Conservation (phyloP, 2,888 invertebrate genomes). For the Entomobrya proxima region DNA sequence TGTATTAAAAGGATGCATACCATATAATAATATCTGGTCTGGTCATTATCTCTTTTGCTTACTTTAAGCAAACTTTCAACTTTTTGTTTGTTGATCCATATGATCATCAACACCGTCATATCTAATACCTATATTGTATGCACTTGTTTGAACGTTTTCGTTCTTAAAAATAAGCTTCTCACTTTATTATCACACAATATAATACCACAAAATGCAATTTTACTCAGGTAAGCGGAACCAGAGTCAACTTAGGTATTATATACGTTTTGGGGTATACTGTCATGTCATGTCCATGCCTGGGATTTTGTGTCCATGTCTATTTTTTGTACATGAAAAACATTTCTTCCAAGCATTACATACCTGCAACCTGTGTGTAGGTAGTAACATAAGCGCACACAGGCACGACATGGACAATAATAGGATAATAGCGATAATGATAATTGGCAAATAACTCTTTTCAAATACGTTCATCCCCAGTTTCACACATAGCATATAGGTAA, state of each 20-base stretch:
- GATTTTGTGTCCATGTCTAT: too few species aligned
- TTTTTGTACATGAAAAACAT: background rate
- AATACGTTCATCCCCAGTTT: conserved; percentile 1
- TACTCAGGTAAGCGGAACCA: background rate
- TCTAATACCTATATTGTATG: background rate
- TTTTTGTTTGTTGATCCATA: conserved; percentile 34
- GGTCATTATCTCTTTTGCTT: background rate
- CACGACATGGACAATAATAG: conserved; percentile 8
- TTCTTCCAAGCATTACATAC: background rate
- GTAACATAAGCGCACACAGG: background rate
- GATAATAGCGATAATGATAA: background rate
- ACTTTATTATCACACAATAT: too few species aligned
- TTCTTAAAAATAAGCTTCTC: too few species aligned
- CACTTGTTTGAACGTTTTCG: background rate
- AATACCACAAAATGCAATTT: background rate
- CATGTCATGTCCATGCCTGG: background rate
- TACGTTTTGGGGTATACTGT: background rate
- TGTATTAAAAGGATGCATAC: background rate
- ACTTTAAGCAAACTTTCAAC: conserved; percentile 36
- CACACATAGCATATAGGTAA: background rate
- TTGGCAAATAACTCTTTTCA: conserved; percentile 15
- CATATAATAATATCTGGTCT: background rate
- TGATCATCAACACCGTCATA: conserved; percentile 2
- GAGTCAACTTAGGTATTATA: too few species aligned
- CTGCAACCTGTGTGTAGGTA: background rate